Conservation (phyloP, 2,888 invertebrate genomes). For the Dastarcus helophoroides region DNA sequence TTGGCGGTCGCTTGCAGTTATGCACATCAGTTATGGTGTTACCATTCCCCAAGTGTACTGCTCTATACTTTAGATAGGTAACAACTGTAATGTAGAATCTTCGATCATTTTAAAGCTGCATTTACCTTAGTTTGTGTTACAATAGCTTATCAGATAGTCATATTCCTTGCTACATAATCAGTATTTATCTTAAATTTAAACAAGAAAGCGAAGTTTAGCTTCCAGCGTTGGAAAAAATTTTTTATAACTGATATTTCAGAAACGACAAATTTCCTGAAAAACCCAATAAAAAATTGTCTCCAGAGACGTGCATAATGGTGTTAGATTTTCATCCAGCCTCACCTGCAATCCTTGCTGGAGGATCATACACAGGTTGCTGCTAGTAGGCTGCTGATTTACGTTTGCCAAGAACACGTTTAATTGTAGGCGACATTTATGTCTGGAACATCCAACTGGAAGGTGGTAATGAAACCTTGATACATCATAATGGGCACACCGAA, state of each 20-base stretch:
- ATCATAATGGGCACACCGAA: too few relatives aligned
- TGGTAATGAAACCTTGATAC: conserved; percentile 23
- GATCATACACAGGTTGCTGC: conserved; percentile 31
- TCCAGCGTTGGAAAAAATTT: too few relatives aligned
- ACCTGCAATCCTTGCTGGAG: conserved; percentile 40
- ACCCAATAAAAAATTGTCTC: conserved; percentile 27
- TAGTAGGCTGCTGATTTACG: too few relatives aligned
- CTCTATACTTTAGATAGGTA: conserved; percentile 31
- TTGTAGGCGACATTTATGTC: conserved; percentile 26
- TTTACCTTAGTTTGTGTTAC: too few relatives aligned
- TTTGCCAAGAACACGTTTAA: too few relatives aligned
- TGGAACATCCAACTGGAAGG: conserved; percentile 31
- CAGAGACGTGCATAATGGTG: conserved; percentile 36
- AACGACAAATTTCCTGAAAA: conserved; percentile 24
- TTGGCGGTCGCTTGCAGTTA: conserved; percentile 30
- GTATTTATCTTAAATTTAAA: too few relatives aligned
- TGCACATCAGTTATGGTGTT: conserved; percentile 35
- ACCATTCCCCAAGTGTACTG: conserved; percentile 29
- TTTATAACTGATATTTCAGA: too few relatives aligned
- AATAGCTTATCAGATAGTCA: too few relatives aligned
- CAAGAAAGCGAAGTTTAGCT: too few relatives aligned
- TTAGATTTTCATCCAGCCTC: conserved; percentile 40
- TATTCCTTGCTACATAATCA: too few relatives aligned
- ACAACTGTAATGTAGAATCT: not conserved
- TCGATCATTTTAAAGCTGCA: not conserved